Evolutionary conservation across 2,113 vertebrate genomes (phyloP).

Genomic region (Heloderma charlesbogerti): DNA sequence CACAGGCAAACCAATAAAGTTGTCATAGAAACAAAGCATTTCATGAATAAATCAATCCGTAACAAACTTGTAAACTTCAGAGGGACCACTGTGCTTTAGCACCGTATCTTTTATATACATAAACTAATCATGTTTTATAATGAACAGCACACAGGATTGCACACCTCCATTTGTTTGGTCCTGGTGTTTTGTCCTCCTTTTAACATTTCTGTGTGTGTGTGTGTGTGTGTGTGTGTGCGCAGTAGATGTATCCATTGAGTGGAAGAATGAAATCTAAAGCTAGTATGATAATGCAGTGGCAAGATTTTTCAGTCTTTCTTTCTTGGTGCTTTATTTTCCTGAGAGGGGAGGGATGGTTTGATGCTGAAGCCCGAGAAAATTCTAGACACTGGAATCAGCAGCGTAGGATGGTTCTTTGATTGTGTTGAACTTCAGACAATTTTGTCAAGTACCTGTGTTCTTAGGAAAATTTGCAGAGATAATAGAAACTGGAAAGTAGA

Average conservation of each 20-base stretch:
- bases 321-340: background rate
- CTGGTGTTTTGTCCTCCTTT: conserved; percentile 71
- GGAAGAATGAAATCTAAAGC: conserved; percentile 65
- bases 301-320: conserved; percentile 58
- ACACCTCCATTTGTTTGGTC: conserved; percentile 67
- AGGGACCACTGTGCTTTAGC: conserved; percentile 76
- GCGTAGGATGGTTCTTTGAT: conserved; percentile 52
- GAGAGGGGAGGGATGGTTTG: conserved; percentile 6
- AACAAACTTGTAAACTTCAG: conserved; percentile 81
- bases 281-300: conserved; percentile 63
- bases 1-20: conserved; percentile 85
- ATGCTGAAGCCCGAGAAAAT: conserved; percentile 33
- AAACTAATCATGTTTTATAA: conserved; percentile 74
- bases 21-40: conserved; percentile 87
- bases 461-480: conserved; percentile 53
- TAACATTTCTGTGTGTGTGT: conserved; percentile 57
- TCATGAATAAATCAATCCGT: conserved; percentile 86
- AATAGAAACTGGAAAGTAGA: background rate
- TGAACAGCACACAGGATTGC: conserved; percentile 66
- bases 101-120: conserved; percentile 71
- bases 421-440: conserved; percentile 56
- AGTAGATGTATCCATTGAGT: conserved; percentile 57
- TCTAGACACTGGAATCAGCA: conserved; percentile 47
- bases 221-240: conserved; percentile 41
- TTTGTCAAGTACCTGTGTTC: conserved; percentile 52